phyloP scores from a whole-genome alignment of 2,888 invertebrate genomes.

The Cataglyphis rosenhaueri region DNA sequence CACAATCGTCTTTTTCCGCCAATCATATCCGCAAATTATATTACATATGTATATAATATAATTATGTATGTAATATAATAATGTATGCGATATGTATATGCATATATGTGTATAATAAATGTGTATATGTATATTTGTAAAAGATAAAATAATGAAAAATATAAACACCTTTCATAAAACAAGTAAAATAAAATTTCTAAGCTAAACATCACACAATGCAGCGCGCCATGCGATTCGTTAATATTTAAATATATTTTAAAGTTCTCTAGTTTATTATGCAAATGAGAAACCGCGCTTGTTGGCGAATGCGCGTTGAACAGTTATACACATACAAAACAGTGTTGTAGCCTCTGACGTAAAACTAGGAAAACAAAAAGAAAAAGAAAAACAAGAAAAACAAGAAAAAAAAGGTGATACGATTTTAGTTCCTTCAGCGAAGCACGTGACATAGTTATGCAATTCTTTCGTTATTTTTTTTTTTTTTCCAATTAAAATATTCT shows the following conservation, averaged over 20 bases:
- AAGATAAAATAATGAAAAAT: background rate
- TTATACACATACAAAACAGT: slow-evolving; percentile 10
- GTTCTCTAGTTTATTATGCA: slow-evolving; percentile 39
- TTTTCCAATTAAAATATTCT: slow-evolving; percentile 73
- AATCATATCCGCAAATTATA: background rate
- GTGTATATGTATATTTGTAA: background rate
- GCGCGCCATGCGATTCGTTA: background rate
- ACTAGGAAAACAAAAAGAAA: background rate
- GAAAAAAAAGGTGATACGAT: slow-evolving; percentile 1
- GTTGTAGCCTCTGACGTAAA: slow-evolving; percentile 14
- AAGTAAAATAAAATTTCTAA: background rate
- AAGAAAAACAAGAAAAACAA: background rate
- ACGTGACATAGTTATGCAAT: background rate
- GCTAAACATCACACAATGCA: slow-evolving; percentile 1
- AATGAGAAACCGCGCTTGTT: slow-evolving; percentile 37
- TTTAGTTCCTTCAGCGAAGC: slow-evolving; percentile 56
- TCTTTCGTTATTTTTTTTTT: background rate
- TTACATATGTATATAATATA: background rate
- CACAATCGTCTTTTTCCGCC: background rate
- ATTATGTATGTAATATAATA: background rate
- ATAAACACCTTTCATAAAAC: background rate
- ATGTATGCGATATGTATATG: background rate
- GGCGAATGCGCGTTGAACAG: slow-evolving; percentile 5
- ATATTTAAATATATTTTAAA: slow-evolving; percentile 36
- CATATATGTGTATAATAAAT: background rate